A percentile compares a stretch with the other conserved stretches of the same genome.
phyloP scores from a whole-genome alignment of 2,888 invertebrate genomes.

The Eupithecia subumbrata region DNA sequence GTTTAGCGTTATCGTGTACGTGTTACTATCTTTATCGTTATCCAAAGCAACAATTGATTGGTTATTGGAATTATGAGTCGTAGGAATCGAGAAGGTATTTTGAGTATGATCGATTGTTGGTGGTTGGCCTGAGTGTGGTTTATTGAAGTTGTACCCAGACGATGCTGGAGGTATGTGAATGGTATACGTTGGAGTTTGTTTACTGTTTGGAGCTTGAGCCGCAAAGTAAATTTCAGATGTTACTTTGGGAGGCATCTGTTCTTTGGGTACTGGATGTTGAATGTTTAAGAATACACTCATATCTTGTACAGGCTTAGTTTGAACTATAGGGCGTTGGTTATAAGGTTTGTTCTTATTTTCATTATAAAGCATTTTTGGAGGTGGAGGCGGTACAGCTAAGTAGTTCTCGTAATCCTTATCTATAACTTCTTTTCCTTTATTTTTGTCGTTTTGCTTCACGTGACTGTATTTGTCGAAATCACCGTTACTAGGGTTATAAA shows the following conservation, averaged over 20 bases:
- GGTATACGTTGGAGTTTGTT: conserved; percentile 72
- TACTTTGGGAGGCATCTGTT: conserved; percentile 73
- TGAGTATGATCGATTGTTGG: conserved; percentile 46
- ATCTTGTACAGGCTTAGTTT: conserved; percentile 76
- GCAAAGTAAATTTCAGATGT: conserved; percentile 82
- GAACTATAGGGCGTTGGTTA: conserved; percentile 69
- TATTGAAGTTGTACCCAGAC: conserved; percentile 53
- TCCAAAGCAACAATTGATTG: conserved; percentile 57
- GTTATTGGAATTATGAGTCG: conserved; percentile 57
- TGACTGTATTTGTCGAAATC: conserved; percentile 66
- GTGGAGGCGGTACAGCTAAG: conserved; percentile 79
- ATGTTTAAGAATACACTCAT: conserved; percentile 78
- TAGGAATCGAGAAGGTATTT: conserved; percentile 54
- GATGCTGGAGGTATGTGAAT: conserved; percentile 68
- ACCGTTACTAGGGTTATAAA: conserved; percentile 63
- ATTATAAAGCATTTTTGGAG: conserved; percentile 67
- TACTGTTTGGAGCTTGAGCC: conserved; percentile 69
- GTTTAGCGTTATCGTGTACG: conserved; percentile 71
- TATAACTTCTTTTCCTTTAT: conserved; percentile 68
- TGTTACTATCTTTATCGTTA: conserved; percentile 59
- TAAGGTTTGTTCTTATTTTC: conserved; percentile 70
- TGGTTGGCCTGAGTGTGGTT: conserved; percentile 44
- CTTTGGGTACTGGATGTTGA: conserved; percentile 73
- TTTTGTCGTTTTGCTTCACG: conserved; percentile 58
- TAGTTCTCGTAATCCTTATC: conserved; percentile 80